These are phyloP conservation scores for Cantharis flavilabris DNA, from an alignment of 2,888 invertebrate genomes.

Conservation along the genomic window DNA sequence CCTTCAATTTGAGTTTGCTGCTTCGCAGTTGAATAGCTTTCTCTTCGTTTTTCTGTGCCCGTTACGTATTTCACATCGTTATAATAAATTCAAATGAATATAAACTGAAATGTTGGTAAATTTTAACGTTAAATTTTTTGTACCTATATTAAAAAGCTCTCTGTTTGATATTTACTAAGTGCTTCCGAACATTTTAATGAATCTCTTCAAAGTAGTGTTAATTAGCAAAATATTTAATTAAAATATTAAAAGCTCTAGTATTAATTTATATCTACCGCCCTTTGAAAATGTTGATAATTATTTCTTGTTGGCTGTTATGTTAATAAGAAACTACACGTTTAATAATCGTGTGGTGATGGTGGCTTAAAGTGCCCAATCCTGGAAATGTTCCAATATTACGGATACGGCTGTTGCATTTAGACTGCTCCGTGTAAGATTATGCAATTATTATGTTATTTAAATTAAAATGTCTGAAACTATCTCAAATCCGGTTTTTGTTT, in stretches of 20 bases:
- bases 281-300: not conserved
- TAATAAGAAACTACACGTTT: not conserved
- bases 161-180: not conserved
- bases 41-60: not conserved
- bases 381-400: not conserved
- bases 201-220: not conserved
- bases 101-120: not conserved
- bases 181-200: not conserved
- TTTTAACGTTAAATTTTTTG: not conserved
- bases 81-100: not conserved
- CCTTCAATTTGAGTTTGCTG: not conserved
- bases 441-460: not conserved
- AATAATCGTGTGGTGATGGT: not conserved
- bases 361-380: not conserved
- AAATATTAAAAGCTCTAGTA: not conserved
- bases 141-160: not conserved
- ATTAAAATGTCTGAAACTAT: not conserved
- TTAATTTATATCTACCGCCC: not conserved
- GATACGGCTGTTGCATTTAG: not conserved
- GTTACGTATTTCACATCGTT: not conserved
- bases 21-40: not conserved
- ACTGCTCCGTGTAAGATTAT: not conserved
- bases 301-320: not conserved
- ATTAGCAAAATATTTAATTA: not conserved
- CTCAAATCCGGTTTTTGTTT: not conserved